Percentiles rank a stretch among this genome's conserved stretches.
Conservation (phyloP, 2,113 vertebrate genomes). For the Eolophus roseicapilla region DNA sequence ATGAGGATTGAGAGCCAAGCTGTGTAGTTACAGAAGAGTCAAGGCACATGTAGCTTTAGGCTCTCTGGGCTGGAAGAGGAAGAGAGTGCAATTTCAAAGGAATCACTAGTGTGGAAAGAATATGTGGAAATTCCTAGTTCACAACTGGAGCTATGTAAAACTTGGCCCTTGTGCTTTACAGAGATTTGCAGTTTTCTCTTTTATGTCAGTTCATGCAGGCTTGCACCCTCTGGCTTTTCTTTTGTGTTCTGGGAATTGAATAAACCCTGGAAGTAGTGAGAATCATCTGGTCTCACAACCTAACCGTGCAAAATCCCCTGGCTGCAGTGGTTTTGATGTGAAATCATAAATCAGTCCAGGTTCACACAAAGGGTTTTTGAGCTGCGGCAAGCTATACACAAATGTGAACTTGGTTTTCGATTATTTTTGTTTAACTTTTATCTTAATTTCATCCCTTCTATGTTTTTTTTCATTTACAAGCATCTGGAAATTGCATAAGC, state of each 20-base stretch:
- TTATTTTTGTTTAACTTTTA: conserved; percentile 16
- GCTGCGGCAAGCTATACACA: background rate
- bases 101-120: conserved; percentile 51
- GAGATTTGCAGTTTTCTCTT: conserved; percentile 51
- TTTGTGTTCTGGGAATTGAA: conserved; percentile 57
- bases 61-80: conserved; percentile 1
- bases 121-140: conserved; percentile 52
- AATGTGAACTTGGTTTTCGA: conserved; percentile 24
- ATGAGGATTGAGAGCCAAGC: background rate
- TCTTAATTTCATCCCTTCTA: conserved; percentile 27
- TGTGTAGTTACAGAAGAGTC: background rate
- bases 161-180: conserved; percentile 39
- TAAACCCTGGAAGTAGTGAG: conserved; percentile 42
- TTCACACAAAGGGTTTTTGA: conserved; percentile 37
- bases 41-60: conserved; percentile 16
- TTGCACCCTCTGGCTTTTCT: conserved; percentile 53
- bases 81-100: conserved; percentile 41
- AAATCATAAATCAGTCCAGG: conserved; percentile 51
- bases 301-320: conserved; percentile 40
- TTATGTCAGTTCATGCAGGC: conserved; percentile 38
- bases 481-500: background rate
- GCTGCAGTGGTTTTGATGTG: conserved; percentile 35
- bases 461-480: conserved; percentile 21
- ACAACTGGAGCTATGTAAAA: conserved; percentile 38
- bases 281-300: conserved; percentile 55